Conservation (phyloP, 1,140 invertebrate species). For the Calosoma granatense region DNA sequence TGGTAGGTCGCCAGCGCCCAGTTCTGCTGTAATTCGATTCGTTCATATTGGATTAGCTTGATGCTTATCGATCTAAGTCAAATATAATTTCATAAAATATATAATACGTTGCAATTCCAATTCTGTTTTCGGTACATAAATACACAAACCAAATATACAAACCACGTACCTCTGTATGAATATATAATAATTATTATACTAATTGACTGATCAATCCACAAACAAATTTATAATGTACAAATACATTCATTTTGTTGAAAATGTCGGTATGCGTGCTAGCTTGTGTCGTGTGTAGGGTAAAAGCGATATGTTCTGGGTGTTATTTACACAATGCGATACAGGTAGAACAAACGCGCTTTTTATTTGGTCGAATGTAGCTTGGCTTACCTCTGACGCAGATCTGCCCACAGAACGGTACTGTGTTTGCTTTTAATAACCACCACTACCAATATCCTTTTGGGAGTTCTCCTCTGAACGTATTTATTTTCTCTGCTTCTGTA, state of each 20-base stretch:
- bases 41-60: neutral
- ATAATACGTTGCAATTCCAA: too few species aligned
- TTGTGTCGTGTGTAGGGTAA: neutral
- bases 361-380: neutral
- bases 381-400: neutral
- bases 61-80: neutral
- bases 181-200: too few species aligned
- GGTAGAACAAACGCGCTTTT: neutral
- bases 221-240: too few species aligned
- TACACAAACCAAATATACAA: too few species aligned
- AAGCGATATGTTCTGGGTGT: too few species aligned
- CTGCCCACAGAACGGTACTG: neutral
- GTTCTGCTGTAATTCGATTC: neutral
- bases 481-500: neutral
- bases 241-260: too few species aligned
- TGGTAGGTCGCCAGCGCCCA: neutral
- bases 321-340: neutral
- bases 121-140: neutral
- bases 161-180: too few species aligned
- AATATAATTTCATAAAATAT: neutral
- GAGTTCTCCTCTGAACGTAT: neutral
- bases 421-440: slow-evolving; percentile 8
- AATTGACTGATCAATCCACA: too few species aligned
- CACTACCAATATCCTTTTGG: neutral
- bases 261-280: too few species aligned